Evolutionary conservation across 2,888 invertebrate species (phyloP).

Genomic region (Arge pagana): DNA sequence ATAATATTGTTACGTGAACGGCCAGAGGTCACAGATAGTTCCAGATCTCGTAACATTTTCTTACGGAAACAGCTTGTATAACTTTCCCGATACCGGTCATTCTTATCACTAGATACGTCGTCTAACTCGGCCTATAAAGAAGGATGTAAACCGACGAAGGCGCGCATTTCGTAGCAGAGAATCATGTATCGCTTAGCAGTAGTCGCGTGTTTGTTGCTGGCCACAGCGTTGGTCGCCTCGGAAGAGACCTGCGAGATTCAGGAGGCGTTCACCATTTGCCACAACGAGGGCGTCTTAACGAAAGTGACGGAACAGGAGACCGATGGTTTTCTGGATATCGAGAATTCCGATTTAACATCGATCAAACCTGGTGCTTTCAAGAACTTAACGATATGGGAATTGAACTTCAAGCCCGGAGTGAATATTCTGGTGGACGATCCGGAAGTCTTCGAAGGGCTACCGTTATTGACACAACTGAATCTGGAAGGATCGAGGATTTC

Average conservation of each 20-base stretch:
- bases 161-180: neutral
- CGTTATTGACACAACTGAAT: conserved; percentile 23
- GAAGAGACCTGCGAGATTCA: conserved; percentile 16
- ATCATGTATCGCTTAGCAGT: conserved; percentile 3
- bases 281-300: conserved; percentile 25
- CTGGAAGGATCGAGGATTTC: conserved; percentile 20
- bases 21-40: too few species aligned
- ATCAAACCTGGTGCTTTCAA: conserved; percentile 6
- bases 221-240: neutral
- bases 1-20: too few species aligned
- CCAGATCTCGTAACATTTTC: too few species aligned
- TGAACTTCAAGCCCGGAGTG: conserved; percentile 30
- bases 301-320: conserved; percentile 31
- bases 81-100: too few species aligned
- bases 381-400: neutral
- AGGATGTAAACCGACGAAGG: too few species aligned
- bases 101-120: too few species aligned
- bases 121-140: too few species aligned
- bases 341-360: conserved; percentile 1
- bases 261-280: conserved; percentile 25
- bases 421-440: conserved; percentile 28
- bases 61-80: too few species aligned
- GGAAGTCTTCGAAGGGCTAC: conserved; percentile 30
- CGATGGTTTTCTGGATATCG: neutral
- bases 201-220: neutral